These are phyloP conservation scores for Ectropis crepuscularia DNA, from an alignment of 2,888 invertebrate genomes.

Conservation along the genomic window DNA sequence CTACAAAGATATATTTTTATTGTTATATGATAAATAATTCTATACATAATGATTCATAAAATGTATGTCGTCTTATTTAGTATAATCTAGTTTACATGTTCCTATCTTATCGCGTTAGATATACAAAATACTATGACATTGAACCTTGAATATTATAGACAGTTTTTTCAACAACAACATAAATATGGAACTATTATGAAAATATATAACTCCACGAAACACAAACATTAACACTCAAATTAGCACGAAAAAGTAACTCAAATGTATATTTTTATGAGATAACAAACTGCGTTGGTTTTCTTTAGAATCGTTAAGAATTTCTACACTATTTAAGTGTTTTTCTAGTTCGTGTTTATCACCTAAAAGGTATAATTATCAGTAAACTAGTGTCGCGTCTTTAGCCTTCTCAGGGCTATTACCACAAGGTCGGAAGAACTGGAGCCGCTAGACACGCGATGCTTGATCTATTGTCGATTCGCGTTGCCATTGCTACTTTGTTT, in stretches of 20 bases:
- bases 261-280: too few relatives aligned
- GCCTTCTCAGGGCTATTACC: constrained; percentile 14
- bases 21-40: too few relatives aligned
- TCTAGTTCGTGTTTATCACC: constrained; percentile 3
- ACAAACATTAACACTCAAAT: not conserved
- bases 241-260: too few relatives aligned
- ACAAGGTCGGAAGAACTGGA: constrained; percentile 27
- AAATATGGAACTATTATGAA: not conserved
- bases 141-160: not conserved
- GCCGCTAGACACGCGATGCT: constrained; percentile 28
- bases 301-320: not conserved
- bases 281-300: too few relatives aligned
- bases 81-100: not conserved
- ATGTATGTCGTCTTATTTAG: too few relatives aligned
- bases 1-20: too few relatives aligned
- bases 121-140: not conserved
- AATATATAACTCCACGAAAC: not conserved
- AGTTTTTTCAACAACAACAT: not conserved
- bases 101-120: not conserved
- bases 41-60: too few relatives aligned
- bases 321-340: not conserved
- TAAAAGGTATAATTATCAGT: constrained; percentile 9
- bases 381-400: constrained; percentile 7
- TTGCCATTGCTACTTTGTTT: constrained; percentile 10
- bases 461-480: constrained; percentile 26